Evolutionary conservation across 2,888 invertebrate genomes (phyloP).

Genomic region (Fragum whitleyi): DNA sequence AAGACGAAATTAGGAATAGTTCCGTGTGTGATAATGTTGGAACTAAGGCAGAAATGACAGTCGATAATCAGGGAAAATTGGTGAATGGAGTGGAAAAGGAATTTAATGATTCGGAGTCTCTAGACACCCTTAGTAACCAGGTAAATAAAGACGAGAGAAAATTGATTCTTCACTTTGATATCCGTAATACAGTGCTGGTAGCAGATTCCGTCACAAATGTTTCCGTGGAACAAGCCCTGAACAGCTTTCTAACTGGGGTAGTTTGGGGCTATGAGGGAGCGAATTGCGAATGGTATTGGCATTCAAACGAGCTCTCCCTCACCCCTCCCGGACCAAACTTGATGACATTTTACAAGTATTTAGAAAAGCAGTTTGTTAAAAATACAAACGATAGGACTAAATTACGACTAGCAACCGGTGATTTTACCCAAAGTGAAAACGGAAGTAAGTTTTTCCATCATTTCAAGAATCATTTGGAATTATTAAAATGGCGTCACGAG

Average conservation of each 20-base stretch:
- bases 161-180: slow-evolving; percentile 84
- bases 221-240: slow-evolving; percentile 83
- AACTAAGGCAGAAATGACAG: not conserved
- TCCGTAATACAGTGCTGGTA: slow-evolving; percentile 84
- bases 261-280: slow-evolving; percentile 81
- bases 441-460: slow-evolving; percentile 78
- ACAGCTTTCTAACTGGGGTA: slow-evolving; percentile 84
- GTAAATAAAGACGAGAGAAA: slow-evolving; percentile 74
- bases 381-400: slow-evolving; percentile 78
- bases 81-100: slow-evolving; percentile 44
- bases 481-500: slow-evolving; percentile 76
- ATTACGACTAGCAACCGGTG: slow-evolving; percentile 81
- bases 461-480: slow-evolving; percentile 78
- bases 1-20: not conserved
- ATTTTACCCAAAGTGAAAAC: slow-evolving; percentile 79
- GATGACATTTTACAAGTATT: slow-evolving; percentile 82
- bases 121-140: slow-evolving; percentile 45
- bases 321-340: slow-evolving; percentile 71
- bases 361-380: slow-evolving; percentile 81
- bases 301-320: slow-evolving; percentile 78
- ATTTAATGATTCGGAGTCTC: slow-evolving; percentile 4
- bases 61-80: slow-evolving; percentile 10
- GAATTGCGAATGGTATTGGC: slow-evolving; percentile 79
- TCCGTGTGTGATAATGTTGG: slow-evolving; percentile 17
- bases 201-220: slow-evolving; percentile 83